Evolutionary conservation across 2,113 vertebrate genomes (phyloP), one percentile per base, ranked within the genome.

Genomic region (Ceyx melanurus): DNA sequence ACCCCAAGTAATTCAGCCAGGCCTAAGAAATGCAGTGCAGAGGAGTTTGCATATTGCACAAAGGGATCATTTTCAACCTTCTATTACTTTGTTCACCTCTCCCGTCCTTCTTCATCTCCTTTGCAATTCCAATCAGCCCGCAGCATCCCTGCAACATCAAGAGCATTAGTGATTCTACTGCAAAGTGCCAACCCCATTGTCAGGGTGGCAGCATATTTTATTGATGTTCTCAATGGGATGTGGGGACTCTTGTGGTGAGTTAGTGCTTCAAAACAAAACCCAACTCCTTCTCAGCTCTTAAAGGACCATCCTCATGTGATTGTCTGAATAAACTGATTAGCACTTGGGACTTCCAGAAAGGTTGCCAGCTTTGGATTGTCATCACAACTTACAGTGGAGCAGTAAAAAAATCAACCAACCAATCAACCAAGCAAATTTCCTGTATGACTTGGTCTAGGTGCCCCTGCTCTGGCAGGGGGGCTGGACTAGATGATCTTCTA

Each of bases 101-200:
- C 35, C 91, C 92, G 78, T 75, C 82, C 43, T 92, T 74, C 61
- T 81, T 88, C 71, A 53, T 85, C 75, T 90, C 80, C 64, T 95
- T 93, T 93, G 82, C 78, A 96, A 94, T 96, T 95, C 91, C 75
- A 92, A 77, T 93, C 91, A 82, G 81, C 56, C 51, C 91, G 74
- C 51, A 92, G 79, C 90, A 92, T 72, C 58, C 48, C 50, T 62
- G 77, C 74, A 74, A 89, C 82, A 92, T 46, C 80, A 95, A 94
- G 67, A 92, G 35, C 68, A 77, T 94, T 94, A 93, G 43, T 85
- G 68, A 82, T 86, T 94, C 64, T 95, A 80, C 94, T 93, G 76
- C 88, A 95, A 91, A 64, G 51, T 93, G 81, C 67, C 88, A 93
- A 60, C 71, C 4, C 28, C 19, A 37, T 29, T 92, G 53, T 81